Conservation (phyloP, 2,888 invertebrate species). For the Drosophila nigricruria region DNA sequence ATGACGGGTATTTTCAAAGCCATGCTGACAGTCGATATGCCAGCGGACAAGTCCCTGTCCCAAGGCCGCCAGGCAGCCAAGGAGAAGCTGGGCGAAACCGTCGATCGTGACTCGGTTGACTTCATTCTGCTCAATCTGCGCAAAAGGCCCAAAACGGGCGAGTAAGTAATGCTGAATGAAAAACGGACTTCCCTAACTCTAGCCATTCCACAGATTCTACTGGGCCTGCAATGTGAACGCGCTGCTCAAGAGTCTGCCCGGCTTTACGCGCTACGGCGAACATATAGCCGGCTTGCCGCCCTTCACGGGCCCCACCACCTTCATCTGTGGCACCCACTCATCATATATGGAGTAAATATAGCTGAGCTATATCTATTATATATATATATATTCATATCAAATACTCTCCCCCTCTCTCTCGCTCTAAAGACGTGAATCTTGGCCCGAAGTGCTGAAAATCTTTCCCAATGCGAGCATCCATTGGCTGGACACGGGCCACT, state of each 20-base stretch:
- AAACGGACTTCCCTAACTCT: background rate
- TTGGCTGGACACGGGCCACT: conserved; percentile 92
- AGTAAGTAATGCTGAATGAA: conserved; percentile 51
- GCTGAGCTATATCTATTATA: background rate
- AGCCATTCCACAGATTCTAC: conserved; percentile 85
- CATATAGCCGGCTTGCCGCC: conserved; percentile 56
- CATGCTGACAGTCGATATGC: conserved; percentile 88
- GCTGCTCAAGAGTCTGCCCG: conserved; percentile 88
- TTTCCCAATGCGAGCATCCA: conserved; percentile 88
- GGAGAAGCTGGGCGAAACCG: conserved; percentile 87
- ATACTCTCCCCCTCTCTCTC: background rate
- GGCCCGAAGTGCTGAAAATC: conserved; percentile 87
- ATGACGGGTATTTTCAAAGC: conserved; percentile 89
- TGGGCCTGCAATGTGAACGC: conserved; percentile 94
- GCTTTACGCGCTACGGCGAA: conserved; percentile 52
- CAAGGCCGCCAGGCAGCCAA: conserved; percentile 90
- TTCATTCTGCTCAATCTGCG: conserved; percentile 95
- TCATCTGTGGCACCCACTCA: conserved; percentile 94
- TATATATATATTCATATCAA: background rate
- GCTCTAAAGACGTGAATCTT: conserved; percentile 86
- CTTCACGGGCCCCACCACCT: conserved; percentile 90
- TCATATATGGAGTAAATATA: conserved; percentile 91
- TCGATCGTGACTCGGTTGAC: conserved; percentile 87
- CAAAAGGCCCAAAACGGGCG: conserved; percentile 85
- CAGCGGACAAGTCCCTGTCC: conserved; percentile 88